A percentile compares a stretch with the other conserved stretches of the same genome.
phyloP scores from a whole-genome alignment of 1,140 invertebrate genomes.

The Eumaeus atala region DNA sequence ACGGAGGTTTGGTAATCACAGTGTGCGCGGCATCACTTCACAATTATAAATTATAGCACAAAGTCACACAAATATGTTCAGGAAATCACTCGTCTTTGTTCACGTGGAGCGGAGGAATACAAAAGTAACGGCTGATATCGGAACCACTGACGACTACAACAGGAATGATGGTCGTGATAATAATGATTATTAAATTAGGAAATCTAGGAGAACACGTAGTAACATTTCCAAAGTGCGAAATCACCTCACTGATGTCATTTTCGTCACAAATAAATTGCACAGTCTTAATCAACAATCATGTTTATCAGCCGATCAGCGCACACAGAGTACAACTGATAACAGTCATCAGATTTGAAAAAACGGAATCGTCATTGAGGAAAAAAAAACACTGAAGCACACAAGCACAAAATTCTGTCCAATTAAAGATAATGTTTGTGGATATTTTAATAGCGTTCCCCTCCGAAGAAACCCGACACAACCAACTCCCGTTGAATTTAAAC shows the following conservation, averaged over 20 bases:
- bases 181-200: constrained; percentile 10
- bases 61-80: constrained; percentile 31
- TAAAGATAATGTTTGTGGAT: constrained; percentile 73
- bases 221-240: constrained; percentile 39
- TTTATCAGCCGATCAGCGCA: constrained; percentile 27
- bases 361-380: constrained; percentile 51
- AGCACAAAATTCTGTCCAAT: constrained; percentile 69
- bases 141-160: constrained; percentile 18
- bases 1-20: constrained; percentile 44
- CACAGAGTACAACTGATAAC: constrained; percentile 54
- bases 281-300: constrained; percentile 40
- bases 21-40: constrained; percentile 45
- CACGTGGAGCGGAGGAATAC: constrained; percentile 12
- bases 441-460: constrained; percentile 73
- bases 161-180: constrained; percentile 14
- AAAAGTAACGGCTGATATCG: constrained; percentile 16
- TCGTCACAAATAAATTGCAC: constrained; percentile 24
- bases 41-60: constrained; percentile 42
- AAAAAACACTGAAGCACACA: constrained; percentile 63
- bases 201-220: constrained; percentile 45
- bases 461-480: constrained; percentile 70
- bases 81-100: constrained; percentile 30
- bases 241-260: constrained; percentile 67
- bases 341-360: constrained; percentile 65
- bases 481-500: constrained; percentile 71